These are phyloP conservation scores for Tanypteryx hageni DNA, from an alignment of 2,888 invertebrate genomes.

Conservation along the genomic window DNA sequence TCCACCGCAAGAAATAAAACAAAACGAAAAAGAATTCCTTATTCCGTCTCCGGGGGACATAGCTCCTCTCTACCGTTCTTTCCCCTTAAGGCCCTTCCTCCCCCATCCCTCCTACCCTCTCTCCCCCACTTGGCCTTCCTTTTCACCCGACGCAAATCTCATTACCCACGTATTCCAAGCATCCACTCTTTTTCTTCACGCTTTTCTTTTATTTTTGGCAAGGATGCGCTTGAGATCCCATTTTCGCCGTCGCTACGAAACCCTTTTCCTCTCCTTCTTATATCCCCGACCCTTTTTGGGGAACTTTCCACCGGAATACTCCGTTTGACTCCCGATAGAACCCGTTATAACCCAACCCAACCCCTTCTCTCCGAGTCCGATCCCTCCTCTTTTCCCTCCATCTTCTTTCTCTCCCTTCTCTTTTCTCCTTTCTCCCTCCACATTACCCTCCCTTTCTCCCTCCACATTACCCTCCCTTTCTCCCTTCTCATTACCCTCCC, in stretches of 20 bases:
- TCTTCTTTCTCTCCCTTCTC: background rate
- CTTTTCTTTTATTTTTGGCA: background rate
- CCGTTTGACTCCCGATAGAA: slow-evolving; percentile 33
- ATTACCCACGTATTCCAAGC: slow-evolving; percentile 37
- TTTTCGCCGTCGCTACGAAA: background rate
- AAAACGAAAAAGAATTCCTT: background rate
- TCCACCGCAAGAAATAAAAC: background rate
- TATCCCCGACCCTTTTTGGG: background rate
- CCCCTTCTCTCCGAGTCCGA: background rate
- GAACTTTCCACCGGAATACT: background rate
- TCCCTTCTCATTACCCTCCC: background rate
- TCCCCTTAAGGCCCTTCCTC: background rate
- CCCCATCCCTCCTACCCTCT: background rate
- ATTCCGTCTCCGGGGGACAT: background rate
- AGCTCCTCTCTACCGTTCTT: background rate
- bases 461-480: too few species aligned
- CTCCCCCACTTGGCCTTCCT: background rate
- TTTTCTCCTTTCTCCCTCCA: background rate
- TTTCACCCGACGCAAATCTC: slow-evolving; percentile 14
- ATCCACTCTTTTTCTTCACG: background rate
- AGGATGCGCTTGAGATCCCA: background rate
- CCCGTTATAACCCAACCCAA: slow-evolving; percentile 12
- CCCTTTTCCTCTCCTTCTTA: background rate
- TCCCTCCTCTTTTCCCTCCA: background rate
- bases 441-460: background rate